Percentiles rank a stretch among this genome's conserved stretches.
Evolutionary conservation across 2,797 vertebrate genomes (phyloP).

Genomic region (Catostomus latipinnis): DNA sequence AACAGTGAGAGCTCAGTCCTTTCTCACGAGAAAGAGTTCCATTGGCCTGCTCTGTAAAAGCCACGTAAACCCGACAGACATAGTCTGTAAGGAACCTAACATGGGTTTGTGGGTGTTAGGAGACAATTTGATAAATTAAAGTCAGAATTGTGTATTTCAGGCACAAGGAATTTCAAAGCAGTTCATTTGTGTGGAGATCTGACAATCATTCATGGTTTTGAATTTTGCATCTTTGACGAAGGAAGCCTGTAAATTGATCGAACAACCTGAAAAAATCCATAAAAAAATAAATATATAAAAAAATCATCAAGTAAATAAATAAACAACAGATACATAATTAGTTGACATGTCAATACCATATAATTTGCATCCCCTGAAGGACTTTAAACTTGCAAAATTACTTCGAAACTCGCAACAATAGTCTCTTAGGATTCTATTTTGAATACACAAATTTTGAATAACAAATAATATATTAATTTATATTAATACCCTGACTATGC

Average conservation of each 20-base stretch:
- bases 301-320: too few relatives aligned
- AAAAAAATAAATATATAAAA: background rate
- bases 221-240: background rate
- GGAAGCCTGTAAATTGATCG: background rate
- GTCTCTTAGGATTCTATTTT: too few relatives aligned
- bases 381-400: too few relatives aligned
- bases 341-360: too few relatives aligned
- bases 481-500: too few relatives aligned
- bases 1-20: background rate
- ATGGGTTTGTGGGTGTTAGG: background rate
- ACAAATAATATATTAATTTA: too few relatives aligned
- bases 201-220: too few relatives aligned
- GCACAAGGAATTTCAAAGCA: background rate
- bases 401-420: too few relatives aligned
- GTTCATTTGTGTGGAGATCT: background rate
- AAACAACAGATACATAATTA: too few relatives aligned
- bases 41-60: background rate
- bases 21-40: constrained; percentile 16
- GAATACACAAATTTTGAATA: too few relatives aligned
- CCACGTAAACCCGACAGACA: constrained; percentile 12
- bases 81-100: constrained; percentile 19
- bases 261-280: background rate
- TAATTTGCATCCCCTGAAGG: too few relatives aligned
- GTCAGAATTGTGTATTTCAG: constrained; percentile 3
- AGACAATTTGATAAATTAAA: constrained; percentile 7